phyloP scores from a whole-genome alignment of 2,888 invertebrate genomes.

The Barypeithes pellucidus region DNA sequence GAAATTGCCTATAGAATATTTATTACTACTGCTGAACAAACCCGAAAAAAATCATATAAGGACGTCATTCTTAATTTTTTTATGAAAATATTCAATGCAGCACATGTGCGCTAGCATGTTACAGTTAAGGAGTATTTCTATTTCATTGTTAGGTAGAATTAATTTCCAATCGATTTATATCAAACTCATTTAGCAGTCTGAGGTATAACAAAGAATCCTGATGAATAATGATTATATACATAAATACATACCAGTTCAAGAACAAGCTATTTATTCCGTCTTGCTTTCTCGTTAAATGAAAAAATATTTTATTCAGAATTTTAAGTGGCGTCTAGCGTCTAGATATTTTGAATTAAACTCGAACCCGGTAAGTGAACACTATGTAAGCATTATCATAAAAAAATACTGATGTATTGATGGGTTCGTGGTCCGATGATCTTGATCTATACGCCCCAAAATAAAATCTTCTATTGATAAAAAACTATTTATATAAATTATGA shows the following conservation, averaged over 20 bases:
- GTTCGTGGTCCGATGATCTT: constrained; percentile 1
- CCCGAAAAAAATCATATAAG: too few species aligned
- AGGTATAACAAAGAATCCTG: too few species aligned
- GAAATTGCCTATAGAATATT: too few species aligned
- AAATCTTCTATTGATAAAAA: constrained; percentile 16
- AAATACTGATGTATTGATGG: neutral
- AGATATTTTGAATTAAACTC: neutral
- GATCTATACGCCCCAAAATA: constrained; percentile 13
- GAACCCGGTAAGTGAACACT: neutral
- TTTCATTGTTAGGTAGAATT: too few species aligned
- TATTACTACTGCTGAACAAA: too few species aligned
- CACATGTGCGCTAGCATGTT: too few species aligned
- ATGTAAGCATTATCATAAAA: neutral
- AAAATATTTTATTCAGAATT: constrained; percentile 6
- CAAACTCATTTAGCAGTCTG: too few species aligned
- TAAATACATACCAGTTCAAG: neutral
- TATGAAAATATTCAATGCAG: too few species aligned
- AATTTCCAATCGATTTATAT: too few species aligned
- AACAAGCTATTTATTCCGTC: neutral
- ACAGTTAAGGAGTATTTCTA: too few species aligned
- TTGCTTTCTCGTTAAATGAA: neutral
- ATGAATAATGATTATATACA: too few species aligned
- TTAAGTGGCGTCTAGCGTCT: constrained; percentile 7
- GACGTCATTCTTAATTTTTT: too few species aligned
- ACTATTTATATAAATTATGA: constrained; percentile 23